These are phyloP conservation scores for Antrozous pallidus DNA, from an alignment of 2,797 vertebrate genomes.

Conservation along the genomic window DNA sequence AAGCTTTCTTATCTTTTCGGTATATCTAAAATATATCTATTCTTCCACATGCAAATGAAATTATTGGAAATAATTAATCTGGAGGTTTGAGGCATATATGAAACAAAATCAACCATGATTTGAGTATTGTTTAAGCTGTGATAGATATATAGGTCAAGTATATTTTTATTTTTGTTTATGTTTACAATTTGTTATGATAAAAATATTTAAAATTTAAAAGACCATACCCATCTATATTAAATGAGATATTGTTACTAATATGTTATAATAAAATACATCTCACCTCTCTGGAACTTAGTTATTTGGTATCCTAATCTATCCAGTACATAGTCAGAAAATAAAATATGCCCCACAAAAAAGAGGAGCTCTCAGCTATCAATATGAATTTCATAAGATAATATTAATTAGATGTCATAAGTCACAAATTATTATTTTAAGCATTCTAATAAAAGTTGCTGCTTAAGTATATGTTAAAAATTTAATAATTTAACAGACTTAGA, in stretches of 20 bases:
- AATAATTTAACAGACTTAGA: not conserved
- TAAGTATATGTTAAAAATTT: not conserved
- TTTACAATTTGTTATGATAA: conserved; percentile 16
- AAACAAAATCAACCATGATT: not conserved
- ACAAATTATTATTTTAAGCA: not conserved
- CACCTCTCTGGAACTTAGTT: not conserved
- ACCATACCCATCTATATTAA: not conserved
- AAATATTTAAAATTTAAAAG: not conserved
- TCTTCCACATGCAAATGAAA: not conserved
- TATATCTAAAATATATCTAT: not conserved
- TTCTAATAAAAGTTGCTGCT: not conserved
- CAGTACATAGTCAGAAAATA: not conserved
- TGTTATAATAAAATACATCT: not conserved
- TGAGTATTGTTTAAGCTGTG: not conserved
- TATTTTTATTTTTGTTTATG: not conserved
- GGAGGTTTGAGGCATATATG: not conserved
- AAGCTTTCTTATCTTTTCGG: not conserved
- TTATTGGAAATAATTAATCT: conserved; percentile 34
- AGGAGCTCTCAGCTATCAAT: not conserved
- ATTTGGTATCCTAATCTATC: not conserved
- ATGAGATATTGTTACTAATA: not conserved
- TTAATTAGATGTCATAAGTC: not conserved
- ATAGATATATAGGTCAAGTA: not conserved
- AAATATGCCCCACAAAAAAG: not conserved
- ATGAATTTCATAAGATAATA: not conserved